These are phyloP conservation scores for Piscicola geometra DNA, from an alignment of 2,888 invertebrate species.

Conservation along the genomic window DNA sequence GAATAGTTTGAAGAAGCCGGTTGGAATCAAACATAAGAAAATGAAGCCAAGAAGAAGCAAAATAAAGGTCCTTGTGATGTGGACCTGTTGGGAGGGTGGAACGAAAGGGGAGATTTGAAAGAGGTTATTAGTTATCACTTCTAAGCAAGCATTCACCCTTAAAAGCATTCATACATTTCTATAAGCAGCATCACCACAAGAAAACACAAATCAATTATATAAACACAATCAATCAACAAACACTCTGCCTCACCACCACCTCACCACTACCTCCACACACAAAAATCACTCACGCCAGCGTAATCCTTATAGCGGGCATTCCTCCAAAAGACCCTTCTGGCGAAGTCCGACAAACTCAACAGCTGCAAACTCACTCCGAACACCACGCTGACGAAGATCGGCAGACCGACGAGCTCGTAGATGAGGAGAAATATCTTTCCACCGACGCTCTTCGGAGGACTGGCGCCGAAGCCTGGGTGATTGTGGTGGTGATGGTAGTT, in stretches of 20 bases:
- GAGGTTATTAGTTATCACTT: too few relatives aligned
- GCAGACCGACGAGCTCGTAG: slow-evolving; percentile 13
- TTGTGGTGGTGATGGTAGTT: too few relatives aligned
- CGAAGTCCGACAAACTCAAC: slow-evolving; percentile 2
- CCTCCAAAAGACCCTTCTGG: slow-evolving; percentile 21
- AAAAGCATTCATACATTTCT: too few relatives aligned
- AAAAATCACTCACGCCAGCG: not conserved
- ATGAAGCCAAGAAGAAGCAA: slow-evolving; percentile 9
- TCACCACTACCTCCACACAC: not conserved
- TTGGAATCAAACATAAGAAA: slow-evolving; percentile 10
- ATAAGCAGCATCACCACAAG: too few relatives aligned
- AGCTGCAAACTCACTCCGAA: slow-evolving; percentile 22
- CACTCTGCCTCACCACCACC: too few relatives aligned
- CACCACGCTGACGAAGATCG: slow-evolving; percentile 23
- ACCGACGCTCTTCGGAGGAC: slow-evolving; percentile 22
- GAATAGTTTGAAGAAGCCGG: slow-evolving; percentile 18
- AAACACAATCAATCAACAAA: too few relatives aligned
- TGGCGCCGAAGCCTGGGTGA: slow-evolving; percentile 24
- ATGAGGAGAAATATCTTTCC: slow-evolving; percentile 15
- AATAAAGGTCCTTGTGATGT: not conserved
- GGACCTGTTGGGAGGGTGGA: slow-evolving; percentile 7
- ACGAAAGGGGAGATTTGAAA: too few relatives aligned
- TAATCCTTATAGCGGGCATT: slow-evolving; percentile 11
- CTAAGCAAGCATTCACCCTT: too few relatives aligned
- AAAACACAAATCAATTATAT: too few relatives aligned